These are phyloP conservation scores for Epistrophe eligans DNA, from an alignment of 2,888 invertebrate genomes.

Conservation along the genomic window DNA sequence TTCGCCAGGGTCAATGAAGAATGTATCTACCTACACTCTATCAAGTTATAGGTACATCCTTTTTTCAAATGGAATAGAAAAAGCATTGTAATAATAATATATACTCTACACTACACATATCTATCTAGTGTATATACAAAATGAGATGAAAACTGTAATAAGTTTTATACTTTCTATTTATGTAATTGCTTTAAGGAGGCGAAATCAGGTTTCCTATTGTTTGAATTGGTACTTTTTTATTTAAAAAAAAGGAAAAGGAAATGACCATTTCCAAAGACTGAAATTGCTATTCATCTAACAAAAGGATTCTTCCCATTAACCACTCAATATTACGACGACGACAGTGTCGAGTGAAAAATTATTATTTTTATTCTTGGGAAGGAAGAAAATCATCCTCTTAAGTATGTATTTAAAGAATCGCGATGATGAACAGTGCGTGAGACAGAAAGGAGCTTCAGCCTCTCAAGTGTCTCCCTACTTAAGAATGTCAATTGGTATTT, in stretches of 20 bases:
- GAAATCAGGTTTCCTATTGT: not conserved
- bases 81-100: not conserved
- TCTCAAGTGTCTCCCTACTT: constrained; percentile 56
- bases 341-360: not conserved
- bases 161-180: constrained; percentile 39
- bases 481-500: constrained; percentile 58
- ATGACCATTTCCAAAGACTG: constrained; percentile 19
- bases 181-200: constrained; percentile 52
- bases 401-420: constrained; percentile 34
- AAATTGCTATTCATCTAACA: constrained; percentile 20
- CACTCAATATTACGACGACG: constrained; percentile 16
- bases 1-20: constrained; percentile 67
- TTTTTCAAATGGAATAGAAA: constrained; percentile 12
- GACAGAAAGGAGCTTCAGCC: constrained; percentile 33
- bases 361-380: constrained; percentile 26
- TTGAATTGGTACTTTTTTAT: not conserved
- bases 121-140: constrained; percentile 32
- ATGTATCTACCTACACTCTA: constrained; percentile 54
- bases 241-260: not conserved
- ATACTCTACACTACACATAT: not conserved
- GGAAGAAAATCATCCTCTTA: constrained; percentile 46
- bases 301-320: constrained; percentile 42
- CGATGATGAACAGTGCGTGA: constrained; percentile 52
- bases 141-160: constrained; percentile 24
- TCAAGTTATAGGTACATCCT: constrained; percentile 31